A percentile compares a stretch with the other conserved stretches of the same genome.
phyloP scores from a whole-genome alignment of 2,797 vertebrate genomes.

The Moxostoma hubbsi region DNA sequence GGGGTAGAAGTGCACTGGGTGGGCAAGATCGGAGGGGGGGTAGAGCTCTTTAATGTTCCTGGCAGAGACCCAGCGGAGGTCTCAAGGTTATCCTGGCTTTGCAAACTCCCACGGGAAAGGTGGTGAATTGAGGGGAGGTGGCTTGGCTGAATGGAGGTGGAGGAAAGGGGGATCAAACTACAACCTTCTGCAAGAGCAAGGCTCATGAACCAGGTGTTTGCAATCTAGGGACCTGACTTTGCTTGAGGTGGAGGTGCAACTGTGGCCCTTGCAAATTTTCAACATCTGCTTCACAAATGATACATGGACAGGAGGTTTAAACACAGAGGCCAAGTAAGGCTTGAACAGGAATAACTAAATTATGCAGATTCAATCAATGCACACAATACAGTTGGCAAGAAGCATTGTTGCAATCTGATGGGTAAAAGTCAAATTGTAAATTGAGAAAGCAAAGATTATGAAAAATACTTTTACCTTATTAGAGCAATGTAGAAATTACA shows the following conservation, averaged over 20 bases:
- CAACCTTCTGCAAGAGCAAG: conserved; percentile 76
- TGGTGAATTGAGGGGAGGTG: conserved; percentile 74
- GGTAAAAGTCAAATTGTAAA: not conserved
- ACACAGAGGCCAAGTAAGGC: not conserved
- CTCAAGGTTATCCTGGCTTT: conserved; percentile 86
- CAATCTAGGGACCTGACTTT: conserved; percentile 71
- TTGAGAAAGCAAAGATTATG: not conserved
- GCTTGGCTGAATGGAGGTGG: conserved; percentile 66
- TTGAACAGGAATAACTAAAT: conserved; percentile 12
- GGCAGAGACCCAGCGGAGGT: conserved; percentile 86
- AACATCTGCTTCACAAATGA: conserved; percentile 17
- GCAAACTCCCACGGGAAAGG: conserved; percentile 95
- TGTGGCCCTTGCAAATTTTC: conserved; percentile 56
- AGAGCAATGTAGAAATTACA: too few species aligned
- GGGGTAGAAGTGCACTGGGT: conserved; percentile 63
- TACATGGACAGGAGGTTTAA: not conserved
- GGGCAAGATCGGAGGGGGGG: conserved; percentile 47
- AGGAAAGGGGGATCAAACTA: conserved; percentile 62
- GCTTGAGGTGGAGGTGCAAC: conserved; percentile 54
- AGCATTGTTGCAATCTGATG: not conserved
- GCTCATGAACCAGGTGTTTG: conserved; percentile 66
- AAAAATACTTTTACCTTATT: not conserved
- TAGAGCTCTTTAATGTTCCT: conserved; percentile 82
- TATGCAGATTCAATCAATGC: conserved; percentile 17
- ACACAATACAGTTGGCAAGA: not conserved